Base-by-base conservation (phyloP, 2,888 invertebrate species). In the Ichneumoninae sp. region DNA sequence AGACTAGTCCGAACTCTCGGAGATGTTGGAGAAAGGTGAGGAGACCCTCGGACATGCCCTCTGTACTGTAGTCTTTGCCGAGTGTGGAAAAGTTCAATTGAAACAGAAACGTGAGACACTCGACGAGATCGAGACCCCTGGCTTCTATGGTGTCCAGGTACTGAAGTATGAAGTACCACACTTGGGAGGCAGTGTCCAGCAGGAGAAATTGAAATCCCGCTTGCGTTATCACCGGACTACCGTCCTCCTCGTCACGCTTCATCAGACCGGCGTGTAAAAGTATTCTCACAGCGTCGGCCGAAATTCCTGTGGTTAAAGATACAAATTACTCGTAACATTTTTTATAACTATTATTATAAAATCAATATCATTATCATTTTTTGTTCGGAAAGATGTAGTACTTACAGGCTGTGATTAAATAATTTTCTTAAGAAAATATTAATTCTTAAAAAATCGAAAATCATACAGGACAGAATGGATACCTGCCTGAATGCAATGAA, bases 161-260 rank as follows among this genome's bases (percentile, higher is more conserved):
- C 93, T 99, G 98, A 36, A 99, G 96, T 91, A 99, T 97, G 94
- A 99, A 99, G 93, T 98, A 97, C 99, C 99, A 99, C 54, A 99
- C 97, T 95, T 99, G 99, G 65, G 98, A 97, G 10, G 98, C 96
- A 0, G 98, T 97, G 92, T 98, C 98, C 83, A 99, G 95, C 30
- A 99, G 95, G 26, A 99, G 94, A 94, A 99, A 99, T 94, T 99
- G 99, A 94, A 99, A 99, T 0, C 99, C 99, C 86, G 98, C 97
- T 86, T 97, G 96, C 0, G 99, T 99, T 86, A 99, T 99, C 19
- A 97, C 96, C 0, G 96, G 97, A 85, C 96, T 97, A 0, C 97
- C 96, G 91, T 97, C 97, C 44, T 96, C 96, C 86, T 96, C 96
- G 91, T 97, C 97, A 89, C 97, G 95, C 93, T 97, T 97, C 98